Evolutionary conservation across 30 jellyfish, hydroid and myxozoan genomes (phyloP).

Genomic region (Hydractinia echinata): DNA sequence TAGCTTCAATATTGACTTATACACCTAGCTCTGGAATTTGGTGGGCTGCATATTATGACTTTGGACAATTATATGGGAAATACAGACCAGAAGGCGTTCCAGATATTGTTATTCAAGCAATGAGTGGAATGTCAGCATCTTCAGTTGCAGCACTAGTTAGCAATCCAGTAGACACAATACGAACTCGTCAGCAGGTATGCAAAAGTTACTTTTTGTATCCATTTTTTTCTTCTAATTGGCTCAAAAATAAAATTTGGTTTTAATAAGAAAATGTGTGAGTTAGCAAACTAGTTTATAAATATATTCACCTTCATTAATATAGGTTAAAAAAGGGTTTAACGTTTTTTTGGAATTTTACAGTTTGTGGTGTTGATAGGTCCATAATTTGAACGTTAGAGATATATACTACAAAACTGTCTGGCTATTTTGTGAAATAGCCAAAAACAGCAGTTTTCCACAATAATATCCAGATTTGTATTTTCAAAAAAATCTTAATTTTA

Average conservation of each 20-base stretch:
- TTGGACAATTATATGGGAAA: slow-evolving; percentile 49
- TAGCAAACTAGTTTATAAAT: background rate
- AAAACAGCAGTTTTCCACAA: too few relatives aligned
- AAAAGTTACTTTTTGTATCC: background rate
- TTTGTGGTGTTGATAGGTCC: too few relatives aligned
- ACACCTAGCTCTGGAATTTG: slow-evolving; percentile 92
- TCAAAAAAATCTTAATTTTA: too few relatives aligned
- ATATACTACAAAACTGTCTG: too few relatives aligned
- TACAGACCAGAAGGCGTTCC: slow-evolving; percentile 61
- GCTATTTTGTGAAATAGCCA: too few relatives aligned
- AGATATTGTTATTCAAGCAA: slow-evolving; percentile 63
- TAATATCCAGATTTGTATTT: too few relatives aligned
- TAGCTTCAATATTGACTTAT: slow-evolving; percentile 88
- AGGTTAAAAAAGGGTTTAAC: too few relatives aligned
- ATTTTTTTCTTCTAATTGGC: background rate
- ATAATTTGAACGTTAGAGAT: too few relatives aligned
- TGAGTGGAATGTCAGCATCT: slow-evolving; percentile 85
- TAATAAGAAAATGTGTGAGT: background rate
- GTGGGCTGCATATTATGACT: slow-evolving; percentile 94
- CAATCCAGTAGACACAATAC: slow-evolving; percentile 82
- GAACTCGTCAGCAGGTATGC: slow-evolving; percentile 90
- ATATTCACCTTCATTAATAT: background rate
- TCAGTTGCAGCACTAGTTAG: slow-evolving; percentile 64
- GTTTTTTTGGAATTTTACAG: too few relatives aligned
- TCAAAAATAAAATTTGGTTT: background rate